Evolutionary conservation across 2,113 vertebrate species (phyloP).

Genomic region (Amblyopsis rosae): DNA sequence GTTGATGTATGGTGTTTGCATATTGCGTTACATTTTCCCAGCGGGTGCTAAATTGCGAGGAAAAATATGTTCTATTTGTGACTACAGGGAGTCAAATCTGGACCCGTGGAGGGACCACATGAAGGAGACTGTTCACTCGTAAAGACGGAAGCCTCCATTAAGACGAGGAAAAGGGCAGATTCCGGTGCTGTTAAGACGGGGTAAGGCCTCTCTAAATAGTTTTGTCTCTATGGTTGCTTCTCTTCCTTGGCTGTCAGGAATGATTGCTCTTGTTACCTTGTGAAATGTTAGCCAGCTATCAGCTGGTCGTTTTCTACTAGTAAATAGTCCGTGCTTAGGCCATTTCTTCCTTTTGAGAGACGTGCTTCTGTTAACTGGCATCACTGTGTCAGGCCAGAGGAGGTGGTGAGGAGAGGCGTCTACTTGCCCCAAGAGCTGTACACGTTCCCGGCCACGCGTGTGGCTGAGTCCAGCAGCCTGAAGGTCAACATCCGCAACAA

Average conservation of each 20-base stretch:
- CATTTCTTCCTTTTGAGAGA: neutral
- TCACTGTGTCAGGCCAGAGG: conserved; percentile 67
- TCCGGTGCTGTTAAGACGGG: conserved; percentile 45
- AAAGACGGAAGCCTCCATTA: conserved; percentile 65
- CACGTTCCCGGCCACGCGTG: conserved; percentile 79
- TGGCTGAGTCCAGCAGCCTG: conserved; percentile 81
- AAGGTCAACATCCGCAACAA: conserved; percentile 92
- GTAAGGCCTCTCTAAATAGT: conserved; percentile 43
- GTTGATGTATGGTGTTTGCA: too few relatives aligned
- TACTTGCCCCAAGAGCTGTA: conserved; percentile 87
- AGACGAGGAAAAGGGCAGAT: conserved; percentile 66
- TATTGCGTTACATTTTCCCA: too few relatives aligned
- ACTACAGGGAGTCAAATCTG: conserved; percentile 66
- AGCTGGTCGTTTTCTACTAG: too few relatives aligned
- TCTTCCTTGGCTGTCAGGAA: too few relatives aligned
- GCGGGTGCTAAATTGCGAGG: too few relatives aligned
- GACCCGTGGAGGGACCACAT: conserved; percentile 38
- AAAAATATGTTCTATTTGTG: conserved; percentile 11
- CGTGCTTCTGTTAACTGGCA: neutral
- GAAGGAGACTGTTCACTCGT: conserved; percentile 69
- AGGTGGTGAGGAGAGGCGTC: conserved; percentile 71
- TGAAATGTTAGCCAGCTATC: too few relatives aligned
- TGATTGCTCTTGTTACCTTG: too few relatives aligned
- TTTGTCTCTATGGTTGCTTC: neutral
- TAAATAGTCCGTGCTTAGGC: too few relatives aligned